Evolutionary conservation across 2,888 invertebrate genomes (phyloP).

Genomic region (Drosophila kambysellisi): DNA sequence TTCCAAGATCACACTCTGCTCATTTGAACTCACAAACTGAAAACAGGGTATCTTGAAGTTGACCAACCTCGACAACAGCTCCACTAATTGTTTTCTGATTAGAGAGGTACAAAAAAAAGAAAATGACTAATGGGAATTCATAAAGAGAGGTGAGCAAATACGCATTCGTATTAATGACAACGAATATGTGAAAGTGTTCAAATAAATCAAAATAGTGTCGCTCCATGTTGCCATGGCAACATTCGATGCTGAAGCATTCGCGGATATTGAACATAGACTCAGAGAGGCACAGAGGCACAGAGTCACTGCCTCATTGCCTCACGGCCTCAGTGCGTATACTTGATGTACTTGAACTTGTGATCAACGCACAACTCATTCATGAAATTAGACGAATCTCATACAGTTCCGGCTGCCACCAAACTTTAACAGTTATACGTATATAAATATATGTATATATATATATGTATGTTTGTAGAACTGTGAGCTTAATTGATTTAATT

Average conservation of each 20-base stretch:
- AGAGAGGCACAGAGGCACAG: too few species aligned
- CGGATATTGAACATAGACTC: conserved; percentile 35
- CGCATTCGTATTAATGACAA: conserved; percentile 36
- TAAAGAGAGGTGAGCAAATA: conserved; percentile 13
- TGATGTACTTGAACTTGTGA: conserved; percentile 59
- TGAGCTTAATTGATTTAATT: conserved; percentile 65
- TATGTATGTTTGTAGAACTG: conserved; percentile 4
- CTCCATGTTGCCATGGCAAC: conserved; percentile 11
- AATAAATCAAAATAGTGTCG: conserved; percentile 1
- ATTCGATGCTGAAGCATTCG: conserved; percentile 12
- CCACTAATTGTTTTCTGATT: conserved; percentile 1
- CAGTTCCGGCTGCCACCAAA: conserved; percentile 38
- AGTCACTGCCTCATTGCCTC: background rate
- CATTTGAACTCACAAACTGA: too few species aligned
- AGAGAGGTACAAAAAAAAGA: background rate
- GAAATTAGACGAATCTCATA: conserved; percentile 37
- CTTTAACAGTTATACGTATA: background rate
- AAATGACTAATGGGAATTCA: conserved; percentile 17
- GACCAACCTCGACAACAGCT: background rate
- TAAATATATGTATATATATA: background rate
- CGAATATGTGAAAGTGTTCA: conserved; percentile 40
- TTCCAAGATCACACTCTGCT: too few species aligned
- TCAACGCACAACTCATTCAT: conserved; percentile 46
- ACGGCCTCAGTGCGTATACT: conserved; percentile 55
- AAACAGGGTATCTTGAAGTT: background rate